Evolutionary conservation across 2,888 invertebrate genomes (phyloP), one percentile per base, ranked within the genome.

Genomic region (Galerucella calmariensis): DNA sequence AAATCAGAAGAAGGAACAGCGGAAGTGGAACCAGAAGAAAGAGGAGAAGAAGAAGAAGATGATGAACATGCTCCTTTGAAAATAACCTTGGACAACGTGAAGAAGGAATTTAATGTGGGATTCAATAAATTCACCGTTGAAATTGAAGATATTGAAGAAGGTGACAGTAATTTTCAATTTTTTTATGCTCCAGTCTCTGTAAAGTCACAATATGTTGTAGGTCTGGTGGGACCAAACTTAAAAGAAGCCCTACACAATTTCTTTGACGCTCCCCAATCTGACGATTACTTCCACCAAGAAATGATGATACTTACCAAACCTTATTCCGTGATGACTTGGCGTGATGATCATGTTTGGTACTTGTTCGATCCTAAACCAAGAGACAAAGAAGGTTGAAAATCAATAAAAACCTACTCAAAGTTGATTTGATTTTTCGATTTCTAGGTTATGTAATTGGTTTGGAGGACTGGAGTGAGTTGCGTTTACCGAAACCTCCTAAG

Each of bases 281-380:
- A 76, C 14, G 79, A 77, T 16, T 53, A 65, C 10, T 69, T 66
- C 41, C 78, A 81, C 53, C 76, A 77, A 61, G 82, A 83, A 68
- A 46, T 82, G 1, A 71, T 87, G 6, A 27, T 87, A 2, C 83
- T 85, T 44, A 83, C 83, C 1, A 81, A 83, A 56, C 74, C 81
- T 5, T 75, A 85, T 35, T 83, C 83, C 3, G 83, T 86, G 4
- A 81, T 84, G 6, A 75, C 86, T 11, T 87, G 87, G 87, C 82
- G 82, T 56, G 84, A 85, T 14, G 82, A 83, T 6, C 82, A 82
- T 8, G 69, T 81, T 3, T 82, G 79, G 68, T 88, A 83, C 74
- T 71, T 86, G 0, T 88, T 87, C 74, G 88, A 88, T 80, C 84
- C 87, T 11, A 83, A 81, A 75, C 83, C 86, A 5, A 81, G 87